Evolutionary conservation across 2,888 invertebrate genomes (phyloP), one percentile per base, ranked within the genome.

Genomic region (Mystacides longicornis): DNA sequence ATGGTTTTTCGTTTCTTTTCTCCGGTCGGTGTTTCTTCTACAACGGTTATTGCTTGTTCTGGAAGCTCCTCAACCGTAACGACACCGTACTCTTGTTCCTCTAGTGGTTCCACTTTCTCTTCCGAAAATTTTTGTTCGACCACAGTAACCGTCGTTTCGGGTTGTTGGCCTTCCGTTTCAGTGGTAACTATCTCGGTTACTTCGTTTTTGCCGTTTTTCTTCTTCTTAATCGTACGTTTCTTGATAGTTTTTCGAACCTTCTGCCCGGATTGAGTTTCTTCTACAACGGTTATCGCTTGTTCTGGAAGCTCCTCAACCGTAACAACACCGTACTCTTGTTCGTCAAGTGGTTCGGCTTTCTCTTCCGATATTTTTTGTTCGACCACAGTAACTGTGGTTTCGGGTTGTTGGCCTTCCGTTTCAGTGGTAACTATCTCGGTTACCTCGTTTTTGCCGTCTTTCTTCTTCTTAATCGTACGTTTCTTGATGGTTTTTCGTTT

Each of bases 361-460:
- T 68, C 60, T 19, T 74, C 70, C 65, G 72, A 68, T 11, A 42
- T 43, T n/a, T n/a, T n/a, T 45, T 60, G 48, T 51, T 51, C 51
- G 18, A 52, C 68, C 31, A 63, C 64, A 1, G 64, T 64, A 59
- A 67, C 69, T 54, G 56, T 49, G 59, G 64, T 57, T 52, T 60
- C 49, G 5, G 59, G 60, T 49, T 51, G 43, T 33, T 63, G 9
- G 57, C 49, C 55, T 54, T 57, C 63, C 51, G 62, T 52, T 52
- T 62, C 54, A 2, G 18, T 20, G 19, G 50, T 23, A 2, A 48
- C 23, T 22, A 33, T 49, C 16, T 47, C 16, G 51, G 61, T 0
- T 16, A 69, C 65, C 60, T 69, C 69, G 55, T 58, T 64, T 68
- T n/a, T 61, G 59, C 3, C 62, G 56, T 60, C 62, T 33, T 64